phyloP scores from a whole-genome alignment of 64 coral and sea anemone species.

The Hydrozoanthus tunicans region DNA sequence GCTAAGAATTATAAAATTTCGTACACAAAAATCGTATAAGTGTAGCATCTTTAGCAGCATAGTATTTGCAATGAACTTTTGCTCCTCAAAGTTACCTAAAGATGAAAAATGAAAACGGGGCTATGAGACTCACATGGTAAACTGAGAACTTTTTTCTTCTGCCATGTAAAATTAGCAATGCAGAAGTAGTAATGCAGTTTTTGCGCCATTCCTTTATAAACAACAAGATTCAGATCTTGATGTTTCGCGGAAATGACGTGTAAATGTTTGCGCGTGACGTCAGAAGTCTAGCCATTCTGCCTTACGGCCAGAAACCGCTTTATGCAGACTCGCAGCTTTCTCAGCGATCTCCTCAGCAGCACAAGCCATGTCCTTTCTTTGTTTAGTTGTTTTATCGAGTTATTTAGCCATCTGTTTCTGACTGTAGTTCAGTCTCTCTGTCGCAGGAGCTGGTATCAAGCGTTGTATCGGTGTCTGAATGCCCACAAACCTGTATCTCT shows the following conservation, averaged over 20 bases:
- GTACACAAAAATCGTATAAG: neutral
- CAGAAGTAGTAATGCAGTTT: neutral
- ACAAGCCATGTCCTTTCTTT: too few relatives aligned
- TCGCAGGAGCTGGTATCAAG: neutral
- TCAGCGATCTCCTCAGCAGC: too few relatives aligned
- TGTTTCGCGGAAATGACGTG: conserved; percentile 1
- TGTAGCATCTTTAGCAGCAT: neutral
- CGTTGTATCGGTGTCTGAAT: neutral
- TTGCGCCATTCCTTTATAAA: conserved; percentile 4
- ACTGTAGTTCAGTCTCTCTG: too few relatives aligned
- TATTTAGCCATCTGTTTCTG: too few relatives aligned
- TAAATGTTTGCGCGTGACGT: conserved; percentile 15
- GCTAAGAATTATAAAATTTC: conserved; percentile 30
- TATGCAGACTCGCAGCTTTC: too few relatives aligned
- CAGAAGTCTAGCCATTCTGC: conserved; percentile 5
- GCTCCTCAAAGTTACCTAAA: conserved; percentile 23
- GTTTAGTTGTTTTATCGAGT: too few relatives aligned
- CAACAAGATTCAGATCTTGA: neutral
- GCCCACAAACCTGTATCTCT: neutral
- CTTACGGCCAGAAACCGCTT: too few relatives aligned
- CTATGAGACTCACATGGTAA: neutral
- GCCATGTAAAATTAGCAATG: neutral
- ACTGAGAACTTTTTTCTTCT: neutral
- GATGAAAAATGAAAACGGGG: conserved; percentile 22
- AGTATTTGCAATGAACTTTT: neutral